Base-by-base conservation (phyloP, 2,113 vertebrate species). In the Polypterus senegalus region DNA sequence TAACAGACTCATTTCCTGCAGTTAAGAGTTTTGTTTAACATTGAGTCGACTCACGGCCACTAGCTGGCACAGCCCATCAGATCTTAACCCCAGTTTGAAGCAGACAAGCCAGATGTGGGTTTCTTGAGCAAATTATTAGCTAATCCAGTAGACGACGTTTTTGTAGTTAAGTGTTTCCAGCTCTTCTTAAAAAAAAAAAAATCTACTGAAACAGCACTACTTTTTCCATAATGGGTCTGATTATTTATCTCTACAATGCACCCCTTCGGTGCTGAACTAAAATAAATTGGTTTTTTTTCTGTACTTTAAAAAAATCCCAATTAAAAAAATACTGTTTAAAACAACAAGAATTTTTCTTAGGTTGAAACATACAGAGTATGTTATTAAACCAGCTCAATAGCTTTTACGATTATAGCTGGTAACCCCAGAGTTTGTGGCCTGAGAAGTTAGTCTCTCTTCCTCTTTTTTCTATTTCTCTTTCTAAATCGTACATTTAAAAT, bases 101-200 rank as follows among this genome's bases (percentile, higher is more conserved):
- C 79, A 82, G 74, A 79, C 78, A 74, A 78, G 83, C 86, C 89
- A 97, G 91, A 94, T 94, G 91, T 93, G 86, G 77, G 75, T 86
- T 91, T 87, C 83, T 91, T 84, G 82, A 90, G 85, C 84, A 92
- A 91, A 89, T 92, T 89, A 91, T 91, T 91, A 85, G 82, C 81
- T 84, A 83, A 86, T 91, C 87, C 79, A 73, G 86, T 84, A 84
- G 86, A 86, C 84, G 86, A 81, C 83, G 64, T 87, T 88, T 90
- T 86, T 83, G 76, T 81, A 83, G 81, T 81, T 91, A 91, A 95
- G 82, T 89, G 86, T 87, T 95, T 95, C 92, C 91, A 97, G 89
- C 78, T 86, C 87, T 80, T 79, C 77, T 73, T 69, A 76, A 60
- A 76, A 63, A 73, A 57, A 65, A 84, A 84, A 79, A 83, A 94